Percentiles rank a stretch among this genome's conserved stretches.
Conservation (phyloP, 2,113 vertebrate species). For the Alaudala cheleensis region DNA sequence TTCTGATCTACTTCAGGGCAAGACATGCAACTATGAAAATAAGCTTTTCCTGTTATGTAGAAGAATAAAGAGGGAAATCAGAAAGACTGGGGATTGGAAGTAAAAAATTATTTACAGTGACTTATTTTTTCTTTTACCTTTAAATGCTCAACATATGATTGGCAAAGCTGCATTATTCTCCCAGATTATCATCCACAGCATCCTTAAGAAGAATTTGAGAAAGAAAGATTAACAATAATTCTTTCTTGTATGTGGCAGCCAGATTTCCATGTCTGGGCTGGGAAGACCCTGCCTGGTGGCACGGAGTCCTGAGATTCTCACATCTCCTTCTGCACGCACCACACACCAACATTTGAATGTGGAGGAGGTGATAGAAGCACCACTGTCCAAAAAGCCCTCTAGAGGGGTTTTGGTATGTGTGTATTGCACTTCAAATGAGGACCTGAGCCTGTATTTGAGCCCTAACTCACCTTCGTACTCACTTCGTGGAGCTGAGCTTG, state of each 20-base stretch:
- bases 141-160: neutral
- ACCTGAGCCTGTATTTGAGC: neutral
- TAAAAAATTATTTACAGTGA: neutral
- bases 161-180: neutral
- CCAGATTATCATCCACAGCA: neutral
- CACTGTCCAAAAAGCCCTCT: neutral
- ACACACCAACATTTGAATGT: rapidly evolving
- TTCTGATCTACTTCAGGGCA: slow-evolving; percentile 38
- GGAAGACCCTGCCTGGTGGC: neutral
- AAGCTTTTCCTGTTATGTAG: slow-evolving; percentile 9
- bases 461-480: neutral
- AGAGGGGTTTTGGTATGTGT: neutral
- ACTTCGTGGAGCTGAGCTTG: neutral
- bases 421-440: neutral
- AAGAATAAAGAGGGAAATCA: neutral
- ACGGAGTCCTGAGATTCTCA: neutral
- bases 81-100: neutral
- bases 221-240: neutral
- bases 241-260: neutral
- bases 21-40: slow-evolving; percentile 32
- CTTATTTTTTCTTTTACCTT: neutral
- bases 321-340: neutral
- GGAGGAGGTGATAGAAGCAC: neutral
- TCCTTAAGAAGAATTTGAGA: neutral
- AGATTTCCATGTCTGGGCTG: neutral